Base-by-base conservation (phyloP, 1,140 invertebrate species). In the Ditylenchus dipsaci region DNA sequence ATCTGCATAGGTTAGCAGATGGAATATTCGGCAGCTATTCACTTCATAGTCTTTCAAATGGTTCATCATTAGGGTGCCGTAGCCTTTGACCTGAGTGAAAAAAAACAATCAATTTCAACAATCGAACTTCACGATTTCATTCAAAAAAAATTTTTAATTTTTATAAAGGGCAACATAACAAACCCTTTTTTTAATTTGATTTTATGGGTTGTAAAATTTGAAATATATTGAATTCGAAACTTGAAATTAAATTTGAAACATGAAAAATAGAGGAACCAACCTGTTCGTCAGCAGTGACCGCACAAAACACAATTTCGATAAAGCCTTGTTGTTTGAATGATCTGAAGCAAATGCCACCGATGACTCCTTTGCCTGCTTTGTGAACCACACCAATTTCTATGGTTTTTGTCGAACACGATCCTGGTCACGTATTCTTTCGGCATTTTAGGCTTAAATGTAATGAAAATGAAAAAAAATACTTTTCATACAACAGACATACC, bases 61-160 rank as follows among this genome's bases (percentile, higher is more conserved):
- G 84, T 98, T 98, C 95, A 98, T 98, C 70, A 99, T 86, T 83
- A 97, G 93, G 0, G 95, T 96, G 0, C 95, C 95, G 84, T 98
- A 98, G 1, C 95, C 95, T 86, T 96, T 80, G 8, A 80, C 80
- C 77, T 80, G 70, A 61, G 66, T 1, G 1, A 76, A 76, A 17
- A n/a, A n/a, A n/a, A n/a, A n/a, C n/a, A n/a, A n/a, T n/a, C n/a
- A n/a, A n/a, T n/a, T n/a, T n/a, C n/a, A n/a, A n/a, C n/a, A n/a
- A n/a, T n/a, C n/a, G n/a, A n/a, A n/a, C n/a, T n/a, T n/a, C n/a
- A n/a, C n/a, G n/a, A n/a, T n/a, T n/a, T n/a, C n/a, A n/a, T n/a
- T n/a, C n/a, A n/a, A n/a, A n/a, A n/a, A n/a, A n/a, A n/a, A n/a
- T n/a, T n/a, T n/a, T n/a, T n/a, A n/a, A n/a, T n/a, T n/a, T n/a